These are phyloP conservation scores for Acrocephalus kingi DNA, from an alignment of 2,113 vertebrate species.

Conservation along the genomic window DNA sequence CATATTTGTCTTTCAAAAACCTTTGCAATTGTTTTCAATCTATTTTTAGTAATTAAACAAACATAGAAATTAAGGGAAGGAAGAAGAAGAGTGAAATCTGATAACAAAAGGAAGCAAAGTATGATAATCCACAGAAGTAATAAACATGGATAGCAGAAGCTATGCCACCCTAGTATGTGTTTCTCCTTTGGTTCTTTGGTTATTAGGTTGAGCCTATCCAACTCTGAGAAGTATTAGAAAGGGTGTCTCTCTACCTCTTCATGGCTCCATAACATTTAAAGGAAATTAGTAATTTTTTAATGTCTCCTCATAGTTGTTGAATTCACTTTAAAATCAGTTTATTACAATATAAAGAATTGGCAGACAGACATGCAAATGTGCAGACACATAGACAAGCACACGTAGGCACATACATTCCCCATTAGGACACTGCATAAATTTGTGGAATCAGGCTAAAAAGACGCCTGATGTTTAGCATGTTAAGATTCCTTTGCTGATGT, in stretches of 20 bases:
- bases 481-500: neutral
- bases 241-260: neutral
- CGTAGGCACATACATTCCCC: accelerated
- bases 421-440: accelerated
- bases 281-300: neutral
- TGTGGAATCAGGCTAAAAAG: neutral
- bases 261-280: neutral
- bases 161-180: accelerated
- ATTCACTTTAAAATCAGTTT: neutral
- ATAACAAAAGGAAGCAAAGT: neutral
- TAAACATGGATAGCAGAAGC: neutral
- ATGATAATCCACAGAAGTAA: neutral
- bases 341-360: neutral
- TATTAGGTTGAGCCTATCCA: neutral
- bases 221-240: neutral
- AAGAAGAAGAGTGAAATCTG: neutral
- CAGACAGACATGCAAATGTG: neutral
- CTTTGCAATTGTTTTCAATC: neutral
- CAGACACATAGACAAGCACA: neutral
- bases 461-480: neutral
- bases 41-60: neutral
- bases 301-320: neutral
- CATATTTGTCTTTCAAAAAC: neutral
- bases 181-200: neutral
- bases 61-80: neutral